Conservation (phyloP, 2,113 vertebrate genomes). For the Neodontobutis hainanensis region DNA sequence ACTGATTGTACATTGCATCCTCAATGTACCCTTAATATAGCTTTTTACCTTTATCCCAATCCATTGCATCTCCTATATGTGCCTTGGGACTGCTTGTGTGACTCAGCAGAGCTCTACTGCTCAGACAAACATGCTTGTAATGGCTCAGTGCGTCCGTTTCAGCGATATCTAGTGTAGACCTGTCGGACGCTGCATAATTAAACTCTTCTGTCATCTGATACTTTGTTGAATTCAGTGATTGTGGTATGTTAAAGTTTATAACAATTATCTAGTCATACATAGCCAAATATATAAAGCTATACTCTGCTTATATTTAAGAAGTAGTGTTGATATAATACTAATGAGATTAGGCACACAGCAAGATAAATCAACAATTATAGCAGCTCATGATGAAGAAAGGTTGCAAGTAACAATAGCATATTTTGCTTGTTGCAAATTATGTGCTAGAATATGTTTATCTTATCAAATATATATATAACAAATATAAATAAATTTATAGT, state of each 20-base stretch:
- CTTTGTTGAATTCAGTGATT: constrained; percentile 32
- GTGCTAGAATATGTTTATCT: too few relatives aligned
- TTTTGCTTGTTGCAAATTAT: too few relatives aligned
- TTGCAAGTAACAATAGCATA: too few relatives aligned
- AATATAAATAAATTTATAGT: too few relatives aligned
- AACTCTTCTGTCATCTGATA: constrained; percentile 56
- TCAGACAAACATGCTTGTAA: constrained; percentile 45
- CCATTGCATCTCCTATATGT: constrained; percentile 25
- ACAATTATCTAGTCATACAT: neutral
- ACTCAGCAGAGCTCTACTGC: constrained; percentile 48
- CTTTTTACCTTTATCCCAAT: constrained; percentile 9
- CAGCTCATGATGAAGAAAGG: too few relatives aligned
- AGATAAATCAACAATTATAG: too few relatives aligned
- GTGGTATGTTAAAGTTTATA: constrained; percentile 19
- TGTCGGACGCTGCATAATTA: constrained; percentile 24
- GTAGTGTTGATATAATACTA: too few relatives aligned
- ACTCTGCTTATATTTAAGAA: too few relatives aligned
- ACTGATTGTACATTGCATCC: constrained; percentile 18
- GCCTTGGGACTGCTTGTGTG: constrained; percentile 34
- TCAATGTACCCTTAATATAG: constrained; percentile 10
- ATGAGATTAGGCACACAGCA: too few relatives aligned
- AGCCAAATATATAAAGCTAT: neutral
- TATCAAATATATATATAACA: too few relatives aligned
- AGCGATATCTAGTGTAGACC: constrained; percentile 18
- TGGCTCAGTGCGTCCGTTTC: constrained; percentile 24